Conservation (phyloP, 2,797 vertebrate species). For the Esox masquinongy region DNA sequence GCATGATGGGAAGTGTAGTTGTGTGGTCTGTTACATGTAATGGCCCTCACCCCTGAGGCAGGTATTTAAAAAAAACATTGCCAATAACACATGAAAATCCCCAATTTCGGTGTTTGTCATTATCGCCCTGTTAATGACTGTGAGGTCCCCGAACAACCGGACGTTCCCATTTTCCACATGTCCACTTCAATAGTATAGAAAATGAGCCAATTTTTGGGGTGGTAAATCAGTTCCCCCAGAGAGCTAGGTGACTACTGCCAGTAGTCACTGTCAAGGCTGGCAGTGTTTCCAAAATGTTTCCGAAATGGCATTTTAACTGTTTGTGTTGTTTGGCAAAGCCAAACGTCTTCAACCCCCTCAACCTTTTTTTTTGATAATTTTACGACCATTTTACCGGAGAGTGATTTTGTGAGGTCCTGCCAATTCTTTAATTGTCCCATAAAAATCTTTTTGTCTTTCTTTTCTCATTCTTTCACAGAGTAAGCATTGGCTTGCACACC, state of each 20-base stretch:
- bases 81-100: background rate
- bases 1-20: background rate
- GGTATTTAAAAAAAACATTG: background rate
- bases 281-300: no score
- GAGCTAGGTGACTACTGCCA: slow-evolving; percentile 27
- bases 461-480: slow-evolving; percentile 39
- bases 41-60: background rate
- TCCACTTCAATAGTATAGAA: slow-evolving; percentile 36
- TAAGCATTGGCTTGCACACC: slow-evolving; percentile 47
- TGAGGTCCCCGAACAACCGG: no score
- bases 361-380: slow-evolving; percentile 48
- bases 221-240: slow-evolving; percentile 33
- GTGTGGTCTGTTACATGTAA: background rate
- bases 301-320: slow-evolving; percentile 47
- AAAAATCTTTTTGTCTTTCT: slow-evolving; percentile 61
- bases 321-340: slow-evolving; percentile 32
- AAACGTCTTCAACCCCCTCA: slow-evolving; percentile 32
- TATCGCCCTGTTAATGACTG: no score
- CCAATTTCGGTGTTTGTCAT: background rate
- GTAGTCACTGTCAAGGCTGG: no score
- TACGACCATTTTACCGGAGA: slow-evolving; percentile 42
- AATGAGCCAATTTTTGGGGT: slow-evolving; percentile 28
- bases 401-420: slow-evolving; percentile 52
- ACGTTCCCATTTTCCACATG: slow-evolving; percentile 31
- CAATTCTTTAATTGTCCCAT: slow-evolving; percentile 65